Evolutionary conservation across 2,797 vertebrate species (phyloP), one percentile per base, ranked within the genome.

Genomic region (Takifugu ocellatus): DNA sequence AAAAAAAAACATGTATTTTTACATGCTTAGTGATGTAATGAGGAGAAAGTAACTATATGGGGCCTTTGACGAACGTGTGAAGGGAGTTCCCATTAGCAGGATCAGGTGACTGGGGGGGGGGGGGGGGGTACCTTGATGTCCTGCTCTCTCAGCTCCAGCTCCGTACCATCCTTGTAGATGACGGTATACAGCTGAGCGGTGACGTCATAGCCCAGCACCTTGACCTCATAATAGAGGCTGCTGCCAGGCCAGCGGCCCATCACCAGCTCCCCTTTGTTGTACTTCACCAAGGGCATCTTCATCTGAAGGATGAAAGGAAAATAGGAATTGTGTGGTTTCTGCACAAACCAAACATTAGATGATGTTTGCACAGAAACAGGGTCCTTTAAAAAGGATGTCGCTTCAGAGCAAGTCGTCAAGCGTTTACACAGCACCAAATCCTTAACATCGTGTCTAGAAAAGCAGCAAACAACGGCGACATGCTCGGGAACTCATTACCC

Each of bases 231-330:
- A 67, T 94, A 98, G n/a, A 99, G 91, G 27, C 70, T 93, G 70
- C 97, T 98, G 51, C 96, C 97, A 0, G 97, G 97, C 97, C 97
- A 98, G 3, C 95, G 95, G n/a, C 94, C 97, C 93, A 98, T 95
- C 56, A 98, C 96, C 70, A 81, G 84, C 24, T 98, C 95, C 4
- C 96, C 96, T 49, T 64, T 90, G 1, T 93, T 93, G 81, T 90
- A 95, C 77, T 79, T 95, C 67, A 84, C 82, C 70, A 17, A 66
- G 1, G 94, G 91, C 96, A 99, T 99, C 75, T 78, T 95, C 55
- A 71, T 48, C 63, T 66, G 83, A 72, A 84, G 89, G 61, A 62
- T 9, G 21, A 6, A 59, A 46, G 52, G 8, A 29, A 25, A 39
- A 49, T 5, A 27, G 25, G 36, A 14, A 39, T 39, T 12, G 14